These are phyloP conservation scores for Okamejei kenojei DNA, from an alignment of 2,797 vertebrate species.

Conservation along the genomic window DNA sequence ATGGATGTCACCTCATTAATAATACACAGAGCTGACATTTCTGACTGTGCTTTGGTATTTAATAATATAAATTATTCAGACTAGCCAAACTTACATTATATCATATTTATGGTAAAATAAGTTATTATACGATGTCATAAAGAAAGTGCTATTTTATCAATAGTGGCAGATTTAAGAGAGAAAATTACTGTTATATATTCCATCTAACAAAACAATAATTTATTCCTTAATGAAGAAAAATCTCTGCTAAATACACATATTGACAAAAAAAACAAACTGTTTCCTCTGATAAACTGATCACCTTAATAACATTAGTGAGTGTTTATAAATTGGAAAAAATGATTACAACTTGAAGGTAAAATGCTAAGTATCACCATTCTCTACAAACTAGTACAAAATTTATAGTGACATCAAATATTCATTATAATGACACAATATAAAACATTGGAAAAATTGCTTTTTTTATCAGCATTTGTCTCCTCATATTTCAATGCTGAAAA, in stretches of 20 bases:
- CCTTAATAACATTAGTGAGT: neutral
- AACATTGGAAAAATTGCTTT: neutral
- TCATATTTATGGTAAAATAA: neutral
- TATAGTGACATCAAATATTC: neutral
- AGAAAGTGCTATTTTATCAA: neutral
- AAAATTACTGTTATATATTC: neutral
- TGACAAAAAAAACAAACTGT: too few species aligned
- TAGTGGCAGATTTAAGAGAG: neutral
- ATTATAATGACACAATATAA: neutral
- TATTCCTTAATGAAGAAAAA: neutral
- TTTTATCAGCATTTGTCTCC: neutral
- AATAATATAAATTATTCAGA: neutral
- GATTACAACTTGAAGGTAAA: neutral
- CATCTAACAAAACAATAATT: neutral
- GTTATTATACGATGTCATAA: neutral
- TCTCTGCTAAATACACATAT: neutral
- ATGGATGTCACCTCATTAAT: neutral
- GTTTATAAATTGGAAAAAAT: neutral
- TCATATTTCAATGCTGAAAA: neutral
- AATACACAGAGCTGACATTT: neutral
- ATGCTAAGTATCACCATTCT: neutral
- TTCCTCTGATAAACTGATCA: neutral
- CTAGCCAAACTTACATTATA: neutral
- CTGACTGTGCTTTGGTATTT: neutral
- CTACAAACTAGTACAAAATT: neutral